A percentile compares a stretch with the other conserved stretches of the same genome.
Conservation (phyloP, 2,888 invertebrate genomes). For the Nemotelus nigrinus region DNA sequence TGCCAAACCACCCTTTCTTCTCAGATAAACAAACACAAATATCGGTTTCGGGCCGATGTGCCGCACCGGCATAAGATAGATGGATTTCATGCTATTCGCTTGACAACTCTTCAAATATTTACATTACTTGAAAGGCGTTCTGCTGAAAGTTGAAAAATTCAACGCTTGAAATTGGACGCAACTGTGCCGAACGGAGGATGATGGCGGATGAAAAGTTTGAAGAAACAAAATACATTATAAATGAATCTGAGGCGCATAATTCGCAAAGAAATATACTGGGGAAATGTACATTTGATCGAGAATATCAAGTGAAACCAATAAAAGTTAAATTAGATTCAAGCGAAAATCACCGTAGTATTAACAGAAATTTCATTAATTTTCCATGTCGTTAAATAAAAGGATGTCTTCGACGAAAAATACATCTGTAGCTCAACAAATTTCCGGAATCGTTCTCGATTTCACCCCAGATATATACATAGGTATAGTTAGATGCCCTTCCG, state of each 20-base stretch:
- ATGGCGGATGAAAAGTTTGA: not conserved
- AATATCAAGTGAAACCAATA: constrained; percentile 2
- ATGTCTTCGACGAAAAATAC: not conserved
- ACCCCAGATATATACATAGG: not conserved
- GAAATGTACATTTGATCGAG: not conserved
- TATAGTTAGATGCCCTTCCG: not conserved
- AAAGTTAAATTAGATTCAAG: constrained; percentile 15
- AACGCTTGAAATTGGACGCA: constrained; percentile 13
- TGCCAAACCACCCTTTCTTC: constrained; percentile 19
- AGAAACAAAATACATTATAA: constrained; percentile 3
- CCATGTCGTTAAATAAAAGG: not conserved
- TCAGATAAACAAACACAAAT: constrained; percentile 11
- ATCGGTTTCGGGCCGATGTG: not conserved
- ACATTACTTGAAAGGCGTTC: constrained; percentile 1
- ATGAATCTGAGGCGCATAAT: not conserved
- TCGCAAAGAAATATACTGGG: not conserved
- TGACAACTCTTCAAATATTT: constrained; percentile 37
- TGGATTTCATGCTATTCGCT: constrained; percentile 14
- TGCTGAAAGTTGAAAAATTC: constrained; percentile 4
- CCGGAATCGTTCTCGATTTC: not conserved
- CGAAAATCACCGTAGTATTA: not conserved
- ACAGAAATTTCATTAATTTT: not conserved
- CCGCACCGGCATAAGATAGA: not conserved
- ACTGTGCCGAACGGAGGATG: not conserved
- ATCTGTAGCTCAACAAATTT: not conserved